phyloP scores from a whole-genome alignment of 2,113 vertebrate species.

The Oreochromis niloticus region DNA sequence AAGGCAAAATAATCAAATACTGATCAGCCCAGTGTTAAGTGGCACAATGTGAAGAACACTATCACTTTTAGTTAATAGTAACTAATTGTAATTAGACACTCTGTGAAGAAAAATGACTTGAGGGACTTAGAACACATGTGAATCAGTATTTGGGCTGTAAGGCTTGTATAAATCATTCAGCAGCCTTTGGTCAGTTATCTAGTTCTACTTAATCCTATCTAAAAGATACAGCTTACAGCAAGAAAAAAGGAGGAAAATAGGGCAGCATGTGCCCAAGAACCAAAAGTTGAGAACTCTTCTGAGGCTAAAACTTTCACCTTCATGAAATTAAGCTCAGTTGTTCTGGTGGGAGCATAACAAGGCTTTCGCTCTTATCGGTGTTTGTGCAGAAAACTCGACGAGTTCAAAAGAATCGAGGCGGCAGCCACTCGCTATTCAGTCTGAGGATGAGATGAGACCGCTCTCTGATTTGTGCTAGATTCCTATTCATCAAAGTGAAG shows the following conservation, averaged over 20 bases:
- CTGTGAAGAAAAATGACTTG: neutral
- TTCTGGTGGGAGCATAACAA: neutral
- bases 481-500: constrained; percentile 27
- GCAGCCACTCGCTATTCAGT: constrained; percentile 22
- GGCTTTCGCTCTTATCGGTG: neutral
- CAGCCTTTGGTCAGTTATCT: constrained; percentile 12
- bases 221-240: neutral
- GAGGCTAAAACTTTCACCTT: neutral
- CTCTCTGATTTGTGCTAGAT: constrained; percentile 17
- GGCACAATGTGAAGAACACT: neutral
- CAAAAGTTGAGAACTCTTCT: neutral
- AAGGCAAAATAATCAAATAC: neutral
- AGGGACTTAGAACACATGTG: neutral
- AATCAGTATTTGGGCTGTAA: neutral
- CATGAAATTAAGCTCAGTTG: constrained; percentile 4
- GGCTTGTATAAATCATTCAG: neutral
- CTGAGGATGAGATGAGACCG: constrained; percentile 34
- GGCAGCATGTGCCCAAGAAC: constrained; percentile 3
- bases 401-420: constrained; percentile 22
- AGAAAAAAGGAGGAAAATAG: neutral
- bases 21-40: neutral
- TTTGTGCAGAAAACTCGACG: constrained; percentile 4
- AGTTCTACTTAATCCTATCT: constrained; percentile 16
- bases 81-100: neutral
- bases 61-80: neutral